phyloP scores from a whole-genome alignment of 2,888 invertebrate species.

The Dorcus hopei region DNA sequence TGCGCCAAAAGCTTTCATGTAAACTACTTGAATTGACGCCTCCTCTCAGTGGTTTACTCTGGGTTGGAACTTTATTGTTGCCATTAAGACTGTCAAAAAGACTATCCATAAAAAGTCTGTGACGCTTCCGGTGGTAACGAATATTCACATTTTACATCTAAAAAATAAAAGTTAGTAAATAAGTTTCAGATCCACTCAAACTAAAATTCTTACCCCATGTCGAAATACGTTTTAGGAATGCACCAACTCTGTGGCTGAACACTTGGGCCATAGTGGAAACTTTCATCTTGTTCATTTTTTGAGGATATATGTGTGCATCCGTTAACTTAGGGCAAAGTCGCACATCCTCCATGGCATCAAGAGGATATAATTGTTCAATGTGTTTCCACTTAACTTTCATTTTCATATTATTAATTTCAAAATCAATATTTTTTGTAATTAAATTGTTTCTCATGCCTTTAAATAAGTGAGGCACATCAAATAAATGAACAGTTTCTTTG shows the following conservation, averaged over 20 bases:
- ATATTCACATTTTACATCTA: too few relatives aligned
- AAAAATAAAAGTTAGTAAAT: too few relatives aligned
- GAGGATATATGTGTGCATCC: conserved; percentile 10
- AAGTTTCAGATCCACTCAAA: too few relatives aligned
- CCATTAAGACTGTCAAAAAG: too few relatives aligned
- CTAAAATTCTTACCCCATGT: background rate
- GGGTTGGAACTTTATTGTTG: too few relatives aligned
- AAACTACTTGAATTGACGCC: too few relatives aligned
- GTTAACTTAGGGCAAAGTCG: conserved; percentile 9
- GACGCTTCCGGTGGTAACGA: too few relatives aligned
- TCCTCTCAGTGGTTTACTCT: too few relatives aligned
- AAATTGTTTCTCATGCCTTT: conserved; percentile 17
- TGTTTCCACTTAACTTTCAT: conserved; percentile 3
- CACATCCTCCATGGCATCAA: conserved; percentile 11
- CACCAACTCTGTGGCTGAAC: conserved; percentile 10
- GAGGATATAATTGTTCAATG: conserved; percentile 7
- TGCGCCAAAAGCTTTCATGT: too few relatives aligned
- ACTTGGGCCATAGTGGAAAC: conserved; percentile 4
- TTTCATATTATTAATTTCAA: background rate
- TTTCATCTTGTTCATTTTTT: conserved; percentile 14
- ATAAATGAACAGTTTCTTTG: conserved; percentile 11
- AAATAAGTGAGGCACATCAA: conserved; percentile 16
- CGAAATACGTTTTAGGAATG: conserved; percentile 1
- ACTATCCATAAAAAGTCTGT: too few relatives aligned
- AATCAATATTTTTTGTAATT: conserved; percentile 1